Base-by-base conservation (phyloP, 2,888 invertebrate species). In the Harpalus rufipes region DNA sequence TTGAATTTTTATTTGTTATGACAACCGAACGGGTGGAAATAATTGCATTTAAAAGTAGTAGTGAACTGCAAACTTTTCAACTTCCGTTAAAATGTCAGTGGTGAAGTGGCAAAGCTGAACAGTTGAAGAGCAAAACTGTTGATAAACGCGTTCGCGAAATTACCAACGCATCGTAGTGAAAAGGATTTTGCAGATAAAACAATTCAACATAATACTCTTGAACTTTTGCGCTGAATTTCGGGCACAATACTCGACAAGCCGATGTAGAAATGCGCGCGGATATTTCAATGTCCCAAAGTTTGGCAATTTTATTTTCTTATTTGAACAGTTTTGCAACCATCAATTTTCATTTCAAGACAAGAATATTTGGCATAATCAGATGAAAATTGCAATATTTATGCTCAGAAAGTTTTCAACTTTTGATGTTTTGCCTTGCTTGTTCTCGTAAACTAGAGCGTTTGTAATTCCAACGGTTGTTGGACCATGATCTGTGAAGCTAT, bases 271-370 rank as follows among this genome's bases (percentile, higher is more conserved):
- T 79, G 32, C 56, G 16, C 78, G 78, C 1, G 78, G 58, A 78
- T 78, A 78, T 78, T 78, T 80, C 80, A 61, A 80, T 61, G 80
- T 61, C 80, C 18, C 80, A 74, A 82, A 59, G 32, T 82, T 82
- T 74, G 39, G 72, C 41, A 82, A 82, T 82, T 72, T 72, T 82
- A 82, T 82, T 82, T 82, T 82, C 82, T 82, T 74, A 72, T 82
- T 82, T 32, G 82, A 82, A 74, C 82, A 59, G 68, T 82, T 82
- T 74, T 59, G 41, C 25, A 41, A 41, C 82, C 82, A 82, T 82
- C 82, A 82, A 82, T 82, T 82, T 82, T 82, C 82, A 82, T 82
- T 82, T 74, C 21, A 72, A 14, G 41, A 68, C 58, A 8, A 18
- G 59, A 82, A 82, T 82, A 74, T 82, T 82, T 41, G 41, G 82